These are phyloP conservation scores for Daktulosphaira vitifoliae DNA, from an alignment of 1,140 invertebrate genomes.

Conservation along the genomic window DNA sequence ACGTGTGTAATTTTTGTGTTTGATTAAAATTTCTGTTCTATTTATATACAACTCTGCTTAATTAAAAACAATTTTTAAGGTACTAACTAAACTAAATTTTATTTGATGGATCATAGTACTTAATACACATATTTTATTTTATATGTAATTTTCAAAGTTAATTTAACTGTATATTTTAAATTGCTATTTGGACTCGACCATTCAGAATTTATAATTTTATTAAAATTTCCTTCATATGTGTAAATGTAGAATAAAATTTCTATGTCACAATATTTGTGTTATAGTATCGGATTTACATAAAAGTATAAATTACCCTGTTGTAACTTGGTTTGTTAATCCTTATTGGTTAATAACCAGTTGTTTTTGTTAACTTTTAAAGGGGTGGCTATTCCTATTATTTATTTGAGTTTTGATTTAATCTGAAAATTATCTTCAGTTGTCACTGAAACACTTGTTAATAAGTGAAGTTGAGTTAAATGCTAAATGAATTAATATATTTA, in stretches of 20 bases:
- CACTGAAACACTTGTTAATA: too few species aligned
- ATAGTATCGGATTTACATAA: conserved; percentile 14
- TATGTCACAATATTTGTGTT: neutral
- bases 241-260: neutral
- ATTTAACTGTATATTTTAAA: conserved; percentile 2
- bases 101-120: neutral
- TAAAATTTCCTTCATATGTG: neutral
- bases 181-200: neutral
- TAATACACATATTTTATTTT: conserved; percentile 10
- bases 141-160: conserved; percentile 1
- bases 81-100: conserved; percentile 12
- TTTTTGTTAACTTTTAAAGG: neutral
- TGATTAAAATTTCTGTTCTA: conserved; percentile 22
- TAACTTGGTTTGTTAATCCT: neutral
- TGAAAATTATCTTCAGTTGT: neutral
- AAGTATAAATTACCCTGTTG: neutral
- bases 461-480: too few species aligned
- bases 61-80: conserved; percentile 19
- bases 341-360: neutral
- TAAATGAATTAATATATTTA: too few species aligned
- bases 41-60: conserved; percentile 21
- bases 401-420: neutral
- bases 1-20: conserved; percentile 16
- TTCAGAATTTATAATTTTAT: conserved; percentile 10
- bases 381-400: neutral